Percentiles rank a stretch among this genome's conserved stretches.
Conservation (phyloP, 2,888 invertebrate species). For the Chymomyza caudatula region DNA sequence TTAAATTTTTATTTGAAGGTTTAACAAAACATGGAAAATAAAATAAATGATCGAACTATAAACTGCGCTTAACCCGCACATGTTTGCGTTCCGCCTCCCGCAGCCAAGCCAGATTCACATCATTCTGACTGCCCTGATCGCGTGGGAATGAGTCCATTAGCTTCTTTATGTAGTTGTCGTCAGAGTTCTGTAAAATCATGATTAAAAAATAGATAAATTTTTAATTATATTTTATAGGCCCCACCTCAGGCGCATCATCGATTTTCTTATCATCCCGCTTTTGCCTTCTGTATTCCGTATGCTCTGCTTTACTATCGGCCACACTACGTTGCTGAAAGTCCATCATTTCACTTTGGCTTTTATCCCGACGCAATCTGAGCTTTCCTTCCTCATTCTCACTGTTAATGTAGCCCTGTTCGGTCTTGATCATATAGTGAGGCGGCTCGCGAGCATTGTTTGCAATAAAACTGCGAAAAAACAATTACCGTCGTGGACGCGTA, state of each 20-base stretch:
- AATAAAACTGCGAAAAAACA: conserved; percentile 44
- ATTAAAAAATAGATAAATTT: not conserved
- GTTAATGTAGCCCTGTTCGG: conserved; percentile 30
- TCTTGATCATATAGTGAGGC: conserved; percentile 34
- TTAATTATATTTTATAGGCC: not conserved
- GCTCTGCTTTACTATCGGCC: not conserved
- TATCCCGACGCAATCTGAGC: conserved; percentile 31
- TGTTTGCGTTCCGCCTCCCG: conserved; percentile 47
- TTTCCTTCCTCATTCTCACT: conserved; percentile 33
- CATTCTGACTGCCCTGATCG: conserved; percentile 47
- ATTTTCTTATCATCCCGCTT: conserved; percentile 41
- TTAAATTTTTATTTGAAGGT: not conserved
- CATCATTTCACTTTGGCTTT: conserved; percentile 36
- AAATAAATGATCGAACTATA: conserved; percentile 15
- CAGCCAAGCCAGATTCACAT: conserved; percentile 37
- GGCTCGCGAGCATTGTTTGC: conserved; percentile 43
- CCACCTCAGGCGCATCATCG: conserved; percentile 49
- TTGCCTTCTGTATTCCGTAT: conserved; percentile 19
- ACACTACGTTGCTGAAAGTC: conserved; percentile 20
- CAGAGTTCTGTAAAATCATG: conserved; percentile 45
- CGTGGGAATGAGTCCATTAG: conserved; percentile 76
- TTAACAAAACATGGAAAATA: not conserved
- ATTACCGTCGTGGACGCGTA: conserved; percentile 10
- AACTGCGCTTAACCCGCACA: conserved; percentile 72
- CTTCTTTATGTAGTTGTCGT: conserved; percentile 71